These are phyloP conservation scores for Dioctria rufipes DNA, from an alignment of 2,888 invertebrate species.

Conservation along the genomic window DNA sequence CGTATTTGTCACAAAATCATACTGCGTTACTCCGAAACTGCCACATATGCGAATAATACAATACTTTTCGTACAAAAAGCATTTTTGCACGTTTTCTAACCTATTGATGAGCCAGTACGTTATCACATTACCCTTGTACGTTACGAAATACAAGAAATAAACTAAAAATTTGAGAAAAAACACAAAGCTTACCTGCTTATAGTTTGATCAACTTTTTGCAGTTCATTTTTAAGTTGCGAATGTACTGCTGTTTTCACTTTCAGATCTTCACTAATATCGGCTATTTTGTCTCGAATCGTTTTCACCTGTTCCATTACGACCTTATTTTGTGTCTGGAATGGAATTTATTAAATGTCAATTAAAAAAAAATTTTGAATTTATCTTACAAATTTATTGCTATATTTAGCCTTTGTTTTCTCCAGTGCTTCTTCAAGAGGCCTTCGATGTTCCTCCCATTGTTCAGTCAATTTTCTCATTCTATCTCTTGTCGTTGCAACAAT, in stretches of 20 bases:
- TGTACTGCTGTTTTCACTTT: conserved; percentile 70
- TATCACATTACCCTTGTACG: neutral
- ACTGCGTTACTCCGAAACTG: no score
- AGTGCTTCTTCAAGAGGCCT: conserved; percentile 76
- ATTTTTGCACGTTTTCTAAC: no score
- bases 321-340: conserved; percentile 52
- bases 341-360: conserved; percentile 7
- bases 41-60: no score
- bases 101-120: no score
- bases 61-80: no score
- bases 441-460: conserved; percentile 83
- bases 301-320: conserved; percentile 60
- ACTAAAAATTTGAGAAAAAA: neutral
- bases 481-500: conserved; percentile 77
- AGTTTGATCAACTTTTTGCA: conserved; percentile 74
- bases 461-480: conserved; percentile 76
- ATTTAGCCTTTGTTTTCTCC: conserved; percentile 67
- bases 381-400: conserved; percentile 65
- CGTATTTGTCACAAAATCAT: no score
- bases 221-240: conserved; percentile 70
- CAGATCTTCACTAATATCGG: conserved; percentile 70
- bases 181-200: conserved; percentile 70
- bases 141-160: conserved; percentile 14
- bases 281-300: conserved; percentile 63
- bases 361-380: conserved; percentile 61